Evolutionary conservation across 2,888 invertebrate genomes (phyloP), one percentile per base, ranked within the genome.

Genomic region (Pomacea canaliculata): DNA sequence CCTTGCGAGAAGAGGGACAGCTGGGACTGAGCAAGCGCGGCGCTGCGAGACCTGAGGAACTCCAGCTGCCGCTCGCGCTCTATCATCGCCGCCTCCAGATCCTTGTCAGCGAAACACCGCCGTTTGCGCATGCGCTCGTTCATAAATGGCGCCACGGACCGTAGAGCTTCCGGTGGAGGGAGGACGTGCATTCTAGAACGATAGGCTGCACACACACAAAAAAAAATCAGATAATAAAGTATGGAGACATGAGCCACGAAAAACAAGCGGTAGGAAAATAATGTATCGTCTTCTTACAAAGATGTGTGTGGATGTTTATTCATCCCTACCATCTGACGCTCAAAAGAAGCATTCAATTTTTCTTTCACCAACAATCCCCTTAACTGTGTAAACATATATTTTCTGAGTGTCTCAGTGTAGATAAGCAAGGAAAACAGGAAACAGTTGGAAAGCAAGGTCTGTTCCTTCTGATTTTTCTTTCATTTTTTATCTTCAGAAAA

Each of bases 121-220:
- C 91, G 85, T 84, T 93, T 93, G 91, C 93, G 84, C 92, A 93
- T 84, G 91, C 93, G 90, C 91, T 94, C 90, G 87, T 92, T 93
- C 91, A 93, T 83, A 76, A 83, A 86, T 0, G 89, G 90, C 27
- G 88, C 77, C 78, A 87, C 79, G 18, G 85, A 80, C 13, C 88
- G 84, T 23, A 87, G 80, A 10, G 86, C 82, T 69, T 87, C 87
- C 23, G 84, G 81, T 48, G 86, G 82, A 9, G 86, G 87, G 2
- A 86, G 79, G 1, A 84, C 82, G 67, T 85, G 85, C 13, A 88
- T 76, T 12, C 88, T 84, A 48, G 86, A 82, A 37, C 87, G 81
- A 81, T 89, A 90, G 68, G 84, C 90, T 90, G 85, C 37, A 37
- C 23, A 23, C 37, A 37, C 73, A 37, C 72, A n/a, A 80, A 16